phyloP scores from a whole-genome alignment of 53 echinoderm and acorn worm species.

The Crossaster papposus region DNA sequence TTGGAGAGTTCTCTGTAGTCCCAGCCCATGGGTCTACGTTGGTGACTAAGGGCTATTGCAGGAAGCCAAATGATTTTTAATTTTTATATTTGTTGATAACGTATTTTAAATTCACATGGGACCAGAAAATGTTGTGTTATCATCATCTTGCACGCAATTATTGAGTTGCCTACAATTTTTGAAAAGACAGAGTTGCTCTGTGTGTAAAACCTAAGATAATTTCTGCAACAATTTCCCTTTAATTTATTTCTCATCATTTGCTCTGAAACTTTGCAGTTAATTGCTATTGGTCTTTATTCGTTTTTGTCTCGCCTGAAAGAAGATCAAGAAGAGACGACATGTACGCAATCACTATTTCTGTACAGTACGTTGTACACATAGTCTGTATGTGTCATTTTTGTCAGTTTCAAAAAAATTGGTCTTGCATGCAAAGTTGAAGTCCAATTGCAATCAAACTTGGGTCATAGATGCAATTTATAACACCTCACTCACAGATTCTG shows the following conservation, averaged over 20 bases:
- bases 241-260: not conserved
- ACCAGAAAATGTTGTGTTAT: conserved; percentile 4
- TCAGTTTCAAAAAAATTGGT: too few species aligned
- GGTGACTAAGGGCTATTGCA: conserved; percentile 15
- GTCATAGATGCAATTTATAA: too few species aligned
- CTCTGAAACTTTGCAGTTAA: not conserved
- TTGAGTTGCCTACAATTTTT: not conserved
- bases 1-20: conserved; percentile 13
- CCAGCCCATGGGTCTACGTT: not conserved
- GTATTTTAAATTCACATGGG: conserved; percentile 7
- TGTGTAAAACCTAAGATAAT: too few species aligned
- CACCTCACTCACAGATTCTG: too few species aligned
- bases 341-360: too few species aligned
- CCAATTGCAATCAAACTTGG: too few species aligned
- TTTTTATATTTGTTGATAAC: not conserved
- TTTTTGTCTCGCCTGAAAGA: too few species aligned
- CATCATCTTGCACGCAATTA: conserved; percentile 13
- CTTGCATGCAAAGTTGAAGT: too few species aligned
- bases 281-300: too few species aligned
- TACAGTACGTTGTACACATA: too few species aligned
- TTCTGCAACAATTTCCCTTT: not conserved
- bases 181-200: not conserved
- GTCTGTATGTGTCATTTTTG: too few species aligned
- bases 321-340: too few species aligned
- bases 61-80: conserved; percentile 29